These are phyloP conservation scores for Aphelinus atriplicis DNA, from an alignment of 1,140 invertebrate species.

Conservation along the genomic window DNA sequence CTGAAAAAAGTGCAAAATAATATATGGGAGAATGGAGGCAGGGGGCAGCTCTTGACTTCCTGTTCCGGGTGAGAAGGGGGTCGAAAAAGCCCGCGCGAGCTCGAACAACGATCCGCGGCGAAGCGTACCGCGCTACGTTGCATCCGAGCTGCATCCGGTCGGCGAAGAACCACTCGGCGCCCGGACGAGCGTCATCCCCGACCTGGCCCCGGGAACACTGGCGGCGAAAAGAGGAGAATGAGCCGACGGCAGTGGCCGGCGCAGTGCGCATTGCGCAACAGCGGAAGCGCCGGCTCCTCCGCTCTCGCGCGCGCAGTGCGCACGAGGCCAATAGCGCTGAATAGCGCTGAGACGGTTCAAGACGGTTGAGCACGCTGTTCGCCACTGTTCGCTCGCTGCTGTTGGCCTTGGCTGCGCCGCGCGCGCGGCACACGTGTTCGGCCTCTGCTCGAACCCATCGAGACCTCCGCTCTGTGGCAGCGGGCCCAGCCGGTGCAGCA, in stretches of 20 bases:
- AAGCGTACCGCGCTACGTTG: background rate
- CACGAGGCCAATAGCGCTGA: too few species aligned
- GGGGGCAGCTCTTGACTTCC: slow-evolving; percentile 4
- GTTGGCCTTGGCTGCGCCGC: background rate
- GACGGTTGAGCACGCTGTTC: too few species aligned
- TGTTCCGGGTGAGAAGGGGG: slow-evolving; percentile 5
- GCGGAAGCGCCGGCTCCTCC: slow-evolving; percentile 9
- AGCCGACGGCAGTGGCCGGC: background rate
- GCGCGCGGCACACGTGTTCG: background rate
- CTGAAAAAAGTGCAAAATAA: too few species aligned
- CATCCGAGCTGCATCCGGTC: background rate
- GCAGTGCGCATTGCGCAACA: slow-evolving; percentile 24
- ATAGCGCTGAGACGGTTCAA: too few species aligned
- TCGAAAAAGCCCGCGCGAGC: background rate
- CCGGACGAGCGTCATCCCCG: background rate
- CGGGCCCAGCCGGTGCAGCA: background rate
- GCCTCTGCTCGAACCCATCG: slow-evolving; percentile 19
- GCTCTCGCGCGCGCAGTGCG: too few species aligned
- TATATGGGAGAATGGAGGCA: too few species aligned
- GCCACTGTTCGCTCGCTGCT: too few species aligned
- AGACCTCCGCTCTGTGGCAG: background rate
- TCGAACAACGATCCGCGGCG: background rate
- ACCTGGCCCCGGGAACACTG: background rate
- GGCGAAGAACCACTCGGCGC: background rate
- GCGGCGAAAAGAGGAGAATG: too few species aligned